Evolutionary conservation across 1,140 invertebrate species (phyloP).

Genomic region (Samia ricini): DNA sequence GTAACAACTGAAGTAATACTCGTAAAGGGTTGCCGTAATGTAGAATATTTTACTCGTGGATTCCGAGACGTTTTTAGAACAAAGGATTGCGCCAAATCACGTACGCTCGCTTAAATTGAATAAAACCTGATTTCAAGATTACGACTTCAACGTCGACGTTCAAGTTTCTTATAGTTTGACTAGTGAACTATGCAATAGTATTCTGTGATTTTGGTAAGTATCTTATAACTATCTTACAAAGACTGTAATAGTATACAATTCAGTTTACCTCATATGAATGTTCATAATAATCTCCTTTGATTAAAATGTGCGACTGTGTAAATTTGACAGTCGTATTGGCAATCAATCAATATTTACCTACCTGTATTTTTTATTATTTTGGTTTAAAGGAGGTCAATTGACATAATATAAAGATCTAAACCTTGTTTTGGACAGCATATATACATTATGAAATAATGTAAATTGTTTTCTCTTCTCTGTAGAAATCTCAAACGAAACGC

Average conservation of each 20-base stretch:
- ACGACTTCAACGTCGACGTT: conserved; percentile 36
- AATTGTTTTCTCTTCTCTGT: no score
- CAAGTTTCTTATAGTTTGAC: conserved; percentile 38
- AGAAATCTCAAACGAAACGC: no score
- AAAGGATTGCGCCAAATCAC: conserved; percentile 41
- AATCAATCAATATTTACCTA: background rate
- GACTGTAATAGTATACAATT: background rate
- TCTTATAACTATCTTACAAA: background rate
- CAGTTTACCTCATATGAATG: background rate
- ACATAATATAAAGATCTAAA: no score
- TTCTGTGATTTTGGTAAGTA: background rate
- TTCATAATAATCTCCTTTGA: background rate
- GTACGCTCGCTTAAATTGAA: conserved; percentile 50
- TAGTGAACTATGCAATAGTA: conserved; percentile 35
- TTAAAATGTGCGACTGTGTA: background rate
- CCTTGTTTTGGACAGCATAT: no score
- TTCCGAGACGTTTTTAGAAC: conserved; percentile 1
- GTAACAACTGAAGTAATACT: background rate
- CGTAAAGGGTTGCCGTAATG: background rate
- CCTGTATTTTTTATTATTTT: background rate
- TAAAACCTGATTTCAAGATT: conserved; percentile 46
- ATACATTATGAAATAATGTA: no score
- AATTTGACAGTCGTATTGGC: background rate
- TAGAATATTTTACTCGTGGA: background rate
- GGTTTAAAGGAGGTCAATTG: background rate